phyloP scores from a whole-genome alignment of 2,113 vertebrate genomes.

The Poicephalus meyeri region DNA sequence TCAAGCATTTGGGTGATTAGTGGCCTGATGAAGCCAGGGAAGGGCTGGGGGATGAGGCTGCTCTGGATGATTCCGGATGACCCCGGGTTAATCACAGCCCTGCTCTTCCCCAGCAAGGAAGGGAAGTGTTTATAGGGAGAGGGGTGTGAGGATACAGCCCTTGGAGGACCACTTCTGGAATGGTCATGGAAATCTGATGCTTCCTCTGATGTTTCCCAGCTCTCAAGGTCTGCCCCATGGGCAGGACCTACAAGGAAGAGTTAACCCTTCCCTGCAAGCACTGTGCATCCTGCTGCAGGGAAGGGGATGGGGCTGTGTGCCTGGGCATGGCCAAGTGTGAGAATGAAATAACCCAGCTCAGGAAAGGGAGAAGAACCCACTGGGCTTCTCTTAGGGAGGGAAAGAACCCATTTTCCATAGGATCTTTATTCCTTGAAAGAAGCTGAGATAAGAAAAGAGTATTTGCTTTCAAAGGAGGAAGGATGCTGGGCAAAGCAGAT shows the following conservation, averaged over 20 bases:
- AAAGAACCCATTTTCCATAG: accelerated
- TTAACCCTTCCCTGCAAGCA: background rate
- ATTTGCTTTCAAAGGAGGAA: background rate
- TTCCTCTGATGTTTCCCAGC: background rate
- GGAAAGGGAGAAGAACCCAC: background rate
- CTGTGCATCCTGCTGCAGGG: background rate
- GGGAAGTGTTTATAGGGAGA: background rate
- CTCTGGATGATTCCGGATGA: background rate
- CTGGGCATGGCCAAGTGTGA: accelerated
- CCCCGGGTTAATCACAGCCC: background rate
- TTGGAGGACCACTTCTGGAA: background rate
- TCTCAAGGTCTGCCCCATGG: background rate
- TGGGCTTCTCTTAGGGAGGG: background rate
- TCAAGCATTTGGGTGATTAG: background rate
- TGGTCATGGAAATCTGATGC: background rate
- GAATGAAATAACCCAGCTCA: background rate
- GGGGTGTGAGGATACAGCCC: background rate
- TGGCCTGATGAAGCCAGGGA: background rate
- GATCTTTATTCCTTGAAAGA: background rate
- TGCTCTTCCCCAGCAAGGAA: background rate
- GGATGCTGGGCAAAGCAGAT: background rate
- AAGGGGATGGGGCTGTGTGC: background rate
- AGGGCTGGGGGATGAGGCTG: background rate
- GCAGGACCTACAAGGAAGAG: background rate
- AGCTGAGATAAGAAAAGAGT: background rate